Percentiles rank a stretch among this genome's conserved stretches.
Evolutionary conservation across 2,797 vertebrate genomes (phyloP).

Genomic region (Phylloscopus collybita): DNA sequence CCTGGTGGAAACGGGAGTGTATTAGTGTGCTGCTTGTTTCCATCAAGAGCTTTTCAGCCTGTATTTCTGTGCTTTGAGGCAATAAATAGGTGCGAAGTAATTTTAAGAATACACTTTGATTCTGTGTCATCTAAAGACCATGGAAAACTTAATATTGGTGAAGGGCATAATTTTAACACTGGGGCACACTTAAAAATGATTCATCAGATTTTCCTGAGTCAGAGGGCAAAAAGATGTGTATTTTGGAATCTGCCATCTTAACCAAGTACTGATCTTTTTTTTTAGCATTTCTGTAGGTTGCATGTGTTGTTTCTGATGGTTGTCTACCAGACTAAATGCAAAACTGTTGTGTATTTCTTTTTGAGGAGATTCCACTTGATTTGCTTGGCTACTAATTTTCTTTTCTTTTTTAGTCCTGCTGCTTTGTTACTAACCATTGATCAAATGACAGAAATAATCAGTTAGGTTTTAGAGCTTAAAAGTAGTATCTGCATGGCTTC

Average conservation of each 20-base stretch:
- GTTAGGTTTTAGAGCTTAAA: not conserved
- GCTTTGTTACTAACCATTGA: constrained; percentile 34
- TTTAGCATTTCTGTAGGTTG: not conserved
- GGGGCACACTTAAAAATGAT: not conserved
- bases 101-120: not conserved
- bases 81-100: not conserved
- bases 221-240: not conserved
- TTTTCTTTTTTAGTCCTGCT: not conserved
- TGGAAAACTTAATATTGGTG: not conserved
- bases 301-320: constrained; percentile 19
- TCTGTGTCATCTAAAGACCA: constrained; percentile 59
- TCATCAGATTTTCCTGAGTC: not conserved
- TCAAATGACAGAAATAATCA: not conserved
- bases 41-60: not conserved
- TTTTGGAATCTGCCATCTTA: not conserved
- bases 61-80: not conserved
- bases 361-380: not conserved
- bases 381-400: constrained; percentile 13
- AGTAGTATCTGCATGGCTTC: constrained; percentile 32
- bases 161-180: not conserved
- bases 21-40: not conserved
- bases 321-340: not conserved
- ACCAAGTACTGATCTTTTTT: not conserved
- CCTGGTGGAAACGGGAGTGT: not conserved
- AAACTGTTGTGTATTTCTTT: not conserved